A percentile compares a stretch with the other conserved stretches of the same genome.
These are phyloP conservation scores for Pongo pygmaeus DNA, from an alignment of 2,113 vertebrate species.

Conservation along the genomic window DNA sequence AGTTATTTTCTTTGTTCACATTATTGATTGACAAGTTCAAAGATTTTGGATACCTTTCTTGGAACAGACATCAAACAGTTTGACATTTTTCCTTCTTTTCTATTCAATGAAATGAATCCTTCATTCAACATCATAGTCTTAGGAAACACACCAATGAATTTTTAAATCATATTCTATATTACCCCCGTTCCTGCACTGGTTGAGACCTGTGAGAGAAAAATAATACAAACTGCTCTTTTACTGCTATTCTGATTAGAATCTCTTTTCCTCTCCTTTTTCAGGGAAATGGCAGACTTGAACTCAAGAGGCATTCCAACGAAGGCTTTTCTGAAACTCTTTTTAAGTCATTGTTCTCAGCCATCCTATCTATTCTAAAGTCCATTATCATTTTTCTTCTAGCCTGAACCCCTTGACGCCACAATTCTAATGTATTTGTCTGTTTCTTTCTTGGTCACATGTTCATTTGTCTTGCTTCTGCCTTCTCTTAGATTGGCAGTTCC, in stretches of 20 bases:
- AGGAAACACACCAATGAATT: not conserved
- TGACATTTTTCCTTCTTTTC: slow-evolving; percentile 6
- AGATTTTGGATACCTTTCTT: slow-evolving; percentile 25
- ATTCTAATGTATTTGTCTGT: not conserved
- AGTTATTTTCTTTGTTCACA: slow-evolving; percentile 42
- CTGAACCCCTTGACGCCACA: not conserved
- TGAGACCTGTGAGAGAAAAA: slow-evolving; percentile 23
- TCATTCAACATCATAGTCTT: slow-evolving; percentile 27
- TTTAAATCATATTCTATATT: slow-evolving; percentile 17
- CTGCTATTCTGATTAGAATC: slow-evolving; percentile 15
- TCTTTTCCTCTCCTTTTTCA: not conserved
- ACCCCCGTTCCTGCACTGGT: not conserved
- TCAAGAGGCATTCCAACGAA: not conserved
- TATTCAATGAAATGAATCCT: slow-evolving; percentile 30
- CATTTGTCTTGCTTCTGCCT: not conserved
- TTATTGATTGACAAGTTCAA: slow-evolving; percentile 47
- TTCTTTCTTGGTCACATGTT: not conserved
- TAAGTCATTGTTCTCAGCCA: not conserved
- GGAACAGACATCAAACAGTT: slow-evolving; percentile 33
- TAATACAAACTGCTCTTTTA: not conserved
- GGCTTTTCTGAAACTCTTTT: slow-evolving; percentile 30
- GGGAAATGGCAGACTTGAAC: not conserved
- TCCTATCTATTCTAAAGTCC: not conserved
- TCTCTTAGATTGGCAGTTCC: not conserved
- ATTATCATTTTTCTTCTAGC: slow-evolving; percentile 40